Evolutionary conservation across 2,113 vertebrate genomes (phyloP).

Genomic region (Aegypius monachus): DNA sequence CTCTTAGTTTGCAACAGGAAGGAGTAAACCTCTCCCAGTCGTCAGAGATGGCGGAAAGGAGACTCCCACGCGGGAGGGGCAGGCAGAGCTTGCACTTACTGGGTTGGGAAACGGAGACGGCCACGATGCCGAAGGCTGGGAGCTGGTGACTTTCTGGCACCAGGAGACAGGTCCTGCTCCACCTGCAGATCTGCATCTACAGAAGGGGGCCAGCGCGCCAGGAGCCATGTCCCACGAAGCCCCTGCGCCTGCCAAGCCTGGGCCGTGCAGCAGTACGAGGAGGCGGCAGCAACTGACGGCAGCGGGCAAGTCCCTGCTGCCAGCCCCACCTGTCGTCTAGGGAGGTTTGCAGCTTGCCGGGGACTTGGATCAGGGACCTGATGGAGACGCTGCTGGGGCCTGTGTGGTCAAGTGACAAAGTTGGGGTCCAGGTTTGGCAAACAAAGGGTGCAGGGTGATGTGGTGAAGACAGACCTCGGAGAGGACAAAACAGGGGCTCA

Average conservation of each 20-base stretch:
- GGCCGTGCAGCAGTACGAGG: accelerated
- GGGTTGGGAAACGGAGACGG: accelerated
- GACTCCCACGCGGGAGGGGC: neutral
- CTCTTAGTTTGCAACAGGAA: neutral
- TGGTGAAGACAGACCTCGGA: neutral
- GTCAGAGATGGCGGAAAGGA: neutral
- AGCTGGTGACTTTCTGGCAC: neutral
- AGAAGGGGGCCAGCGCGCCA: neutral
- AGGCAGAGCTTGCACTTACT: neutral
- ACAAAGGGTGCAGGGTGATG: neutral
- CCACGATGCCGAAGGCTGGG: accelerated
- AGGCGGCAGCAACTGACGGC: neutral
- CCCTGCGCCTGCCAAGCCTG: neutral
- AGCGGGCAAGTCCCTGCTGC: neutral
- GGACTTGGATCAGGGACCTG: neutral
- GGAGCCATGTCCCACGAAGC: accelerated
- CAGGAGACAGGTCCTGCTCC: neutral
- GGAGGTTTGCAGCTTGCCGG: neutral
- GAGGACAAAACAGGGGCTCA: too few relatives aligned
- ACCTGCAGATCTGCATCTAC: neutral
- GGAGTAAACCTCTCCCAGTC: neutral
- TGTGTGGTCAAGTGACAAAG: neutral
- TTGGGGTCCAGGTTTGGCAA: neutral
- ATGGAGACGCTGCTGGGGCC: neutral
- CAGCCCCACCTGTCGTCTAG: neutral